Evolutionary conservation across 2,888 invertebrate species (phyloP), one percentile per base, ranked within the genome.

Genomic region (Aporophyla nigra): DNA sequence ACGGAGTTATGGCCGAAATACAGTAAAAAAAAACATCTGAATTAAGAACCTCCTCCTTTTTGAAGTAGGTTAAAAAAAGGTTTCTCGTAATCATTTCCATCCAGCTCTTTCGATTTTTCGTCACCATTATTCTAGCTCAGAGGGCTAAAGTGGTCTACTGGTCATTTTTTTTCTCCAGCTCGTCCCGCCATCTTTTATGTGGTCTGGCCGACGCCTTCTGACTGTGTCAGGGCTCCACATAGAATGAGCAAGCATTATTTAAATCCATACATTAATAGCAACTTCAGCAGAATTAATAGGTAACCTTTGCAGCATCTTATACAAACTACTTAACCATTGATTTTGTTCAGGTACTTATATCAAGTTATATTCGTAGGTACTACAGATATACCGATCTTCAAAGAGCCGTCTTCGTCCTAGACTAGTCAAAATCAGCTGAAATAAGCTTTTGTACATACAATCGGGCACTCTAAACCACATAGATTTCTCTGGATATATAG

Each of bases 371-470:
- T 10, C 10, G 43, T 43, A 43, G 43, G 12, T 12, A 77, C 33
- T 65, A 59, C 19, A 46, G 21, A 7, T 65, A 7, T 24, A 40
- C 43, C 51, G n/a, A 53, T 66, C 59, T 53, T 58, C 16, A 69
- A 63, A 68, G 61, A 61, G 7, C n/a, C 27, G 21, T 24, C 21
- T 54, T 76, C 5, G 7, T 40, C 5, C 10, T 51, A 53, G 74
- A 43, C 49, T 67, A 43, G 27, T 58, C 51, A 16, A 54, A 43
- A 59, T 65, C 46, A 69, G n/a, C 65, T 1, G 19, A 70, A 70
- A 53, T 63, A 76, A 53, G 16, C 24, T n/a, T n/a, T n/a, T n/a
- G n/a, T 69, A 9, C 21, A 53, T 69, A 69, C 56, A 58, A 63
- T 63, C 40, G 33, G 43, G 43, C 40, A 61, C 54, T 74, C n/a